phyloP scores from a whole-genome alignment of 2,797 vertebrate genomes.

The Bovichtus diacanthus region DNA sequence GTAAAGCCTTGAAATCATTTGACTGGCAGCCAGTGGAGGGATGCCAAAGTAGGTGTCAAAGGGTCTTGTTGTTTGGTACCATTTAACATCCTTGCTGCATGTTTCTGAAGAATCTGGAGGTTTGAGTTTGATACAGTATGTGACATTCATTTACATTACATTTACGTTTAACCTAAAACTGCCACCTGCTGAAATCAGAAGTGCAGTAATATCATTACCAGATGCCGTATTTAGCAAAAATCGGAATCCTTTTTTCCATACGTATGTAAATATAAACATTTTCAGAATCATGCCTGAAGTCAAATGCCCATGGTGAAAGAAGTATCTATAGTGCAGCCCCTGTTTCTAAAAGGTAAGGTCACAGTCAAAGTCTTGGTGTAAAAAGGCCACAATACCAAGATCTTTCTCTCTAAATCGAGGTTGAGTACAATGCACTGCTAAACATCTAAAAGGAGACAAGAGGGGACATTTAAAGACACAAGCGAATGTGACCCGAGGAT shows the following conservation, averaged over 20 bases:
- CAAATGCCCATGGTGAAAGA: neutral
- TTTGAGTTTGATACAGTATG: neutral
- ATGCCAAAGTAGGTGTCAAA: conserved; percentile 2
- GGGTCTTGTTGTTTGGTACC: neutral
- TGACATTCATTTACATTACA: too few relatives aligned
- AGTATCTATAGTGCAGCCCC: neutral
- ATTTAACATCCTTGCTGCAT: conserved; percentile 4
- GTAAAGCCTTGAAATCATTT: conserved; percentile 39
- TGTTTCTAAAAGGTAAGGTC: neutral
- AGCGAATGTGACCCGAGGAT: conserved; percentile 20
- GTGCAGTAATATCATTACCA: too few relatives aligned
- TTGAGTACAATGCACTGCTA: neutral
- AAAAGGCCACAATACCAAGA: neutral
- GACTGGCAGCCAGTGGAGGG: conserved; percentile 27
- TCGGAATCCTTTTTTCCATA: too few relatives aligned
- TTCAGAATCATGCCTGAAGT: neutral
- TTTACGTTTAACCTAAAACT: neutral
- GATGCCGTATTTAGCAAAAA: neutral
- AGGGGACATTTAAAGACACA: conserved; percentile 11
- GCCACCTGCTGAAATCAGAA: neutral
- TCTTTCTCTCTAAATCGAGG: conserved; percentile 21
- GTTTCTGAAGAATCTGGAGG: conserved; percentile 18
- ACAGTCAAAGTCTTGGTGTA: neutral
- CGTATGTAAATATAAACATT: neutral
- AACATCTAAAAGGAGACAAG: conserved; percentile 21